Base-by-base conservation (phyloP, 2,797 vertebrate species). In the Helostoma temminkii region DNA sequence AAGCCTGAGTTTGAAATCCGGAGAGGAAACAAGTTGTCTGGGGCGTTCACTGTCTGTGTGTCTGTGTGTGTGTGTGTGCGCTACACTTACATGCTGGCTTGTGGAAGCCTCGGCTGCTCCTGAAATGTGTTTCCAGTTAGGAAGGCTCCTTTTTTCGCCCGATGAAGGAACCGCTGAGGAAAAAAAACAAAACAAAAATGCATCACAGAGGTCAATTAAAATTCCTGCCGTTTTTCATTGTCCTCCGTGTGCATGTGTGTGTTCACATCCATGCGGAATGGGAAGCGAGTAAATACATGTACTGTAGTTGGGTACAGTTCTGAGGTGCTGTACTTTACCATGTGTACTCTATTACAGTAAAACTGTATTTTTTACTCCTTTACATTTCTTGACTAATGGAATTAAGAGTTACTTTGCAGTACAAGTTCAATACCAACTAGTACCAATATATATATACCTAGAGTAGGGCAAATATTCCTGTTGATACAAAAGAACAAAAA, bases 91-190 rank as follows among this genome's bases (percentile, higher is more conserved):
- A 89, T 87, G 88, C 82, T 85, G 78, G 88, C 84, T 85, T 78
- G 70, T 71, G 55, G 71, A 89, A 88, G 80, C 71, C 68, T 66
- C 63, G 55, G 42, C 77, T 79, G 71, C 81, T 81, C 57, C 76
- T 84, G 30, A 89, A 93, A 92, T 94, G 88, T 94, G 94, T 92
- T 94, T 93, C 89, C 85, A 87, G 83, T 94, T 93, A 94, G 47
- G 25, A 81, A 62, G 57, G 79, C 79, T 84, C 73, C 52, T 65
- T 85, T 80, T 78, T 81, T 80, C 76, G 39, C 76, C 74, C 72
- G 28, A 19, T 80, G 80, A 87, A 90, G 76, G 84, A 88, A 88
- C 70, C 71, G 21, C 71, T 74, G 76, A 89, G 79, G 83, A 83
- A 25, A 60, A 58, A 68, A 25, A 61, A n/a, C n/a, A n/a, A n/a